These are phyloP conservation scores for Eurois occulta DNA, from an alignment of 2,888 invertebrate genomes.

Conservation along the genomic window DNA sequence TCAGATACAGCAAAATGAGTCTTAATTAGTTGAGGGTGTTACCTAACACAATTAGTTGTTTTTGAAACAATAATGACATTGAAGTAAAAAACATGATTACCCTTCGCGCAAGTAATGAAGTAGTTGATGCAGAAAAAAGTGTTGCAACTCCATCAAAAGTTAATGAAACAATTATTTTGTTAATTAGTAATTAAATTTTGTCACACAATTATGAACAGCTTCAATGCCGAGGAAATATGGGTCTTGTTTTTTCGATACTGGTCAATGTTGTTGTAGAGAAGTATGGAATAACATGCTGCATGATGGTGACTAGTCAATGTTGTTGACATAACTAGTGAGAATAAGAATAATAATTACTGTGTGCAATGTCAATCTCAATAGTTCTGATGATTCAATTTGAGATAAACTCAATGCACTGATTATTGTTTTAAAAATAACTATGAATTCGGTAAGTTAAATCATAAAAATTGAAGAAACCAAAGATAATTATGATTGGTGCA, in stretches of 20 bases:
- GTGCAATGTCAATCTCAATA: neutral
- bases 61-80: slow-evolving; percentile 54
- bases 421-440: neutral
- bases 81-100: slow-evolving; percentile 56
- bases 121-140: slow-evolving; percentile 38
- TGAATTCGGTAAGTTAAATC: neutral
- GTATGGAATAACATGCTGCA: too few relatives aligned
- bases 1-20: neutral
- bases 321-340: neutral
- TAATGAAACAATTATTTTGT: slow-evolving; percentile 49
- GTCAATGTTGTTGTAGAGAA: neutral
- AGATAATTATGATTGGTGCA: neutral
- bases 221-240: neutral
- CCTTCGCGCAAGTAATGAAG: slow-evolving; percentile 59
- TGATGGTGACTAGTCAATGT: neutral
- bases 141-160: slow-evolving; percentile 19
- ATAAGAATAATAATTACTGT: neutral
- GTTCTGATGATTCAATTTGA: neutral
- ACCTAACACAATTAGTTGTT: slow-evolving; percentile 59
- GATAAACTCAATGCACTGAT: neutral
- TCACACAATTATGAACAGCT: neutral
- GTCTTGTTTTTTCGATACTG: neutral
- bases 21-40: slow-evolving; percentile 56
- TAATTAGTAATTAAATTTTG: slow-evolving; percentile 35
- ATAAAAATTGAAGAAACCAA: neutral